A percentile compares a stretch with the other conserved stretches of the same genome.
These are phyloP conservation scores for Gorsachius goisagi DNA, from an alignment of 2,113 vertebrate species.

Conservation along the genomic window DNA sequence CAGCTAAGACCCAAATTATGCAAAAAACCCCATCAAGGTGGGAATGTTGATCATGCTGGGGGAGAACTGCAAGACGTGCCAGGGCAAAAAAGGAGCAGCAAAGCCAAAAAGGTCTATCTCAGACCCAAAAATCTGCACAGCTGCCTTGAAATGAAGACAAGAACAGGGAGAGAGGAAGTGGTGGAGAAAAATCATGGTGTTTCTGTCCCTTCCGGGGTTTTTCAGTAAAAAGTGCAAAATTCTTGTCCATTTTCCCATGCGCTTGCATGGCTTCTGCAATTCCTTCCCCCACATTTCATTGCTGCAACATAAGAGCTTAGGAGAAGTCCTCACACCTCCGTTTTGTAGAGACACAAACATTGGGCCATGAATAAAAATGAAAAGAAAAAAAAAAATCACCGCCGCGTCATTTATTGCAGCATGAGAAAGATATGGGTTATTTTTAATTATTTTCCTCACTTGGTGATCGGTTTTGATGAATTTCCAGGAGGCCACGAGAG, in stretches of 20 bases:
- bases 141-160: neutral
- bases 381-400: neutral
- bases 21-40: neutral
- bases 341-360: neutral
- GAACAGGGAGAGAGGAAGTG: neutral
- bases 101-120: neutral
- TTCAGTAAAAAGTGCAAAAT: neutral
- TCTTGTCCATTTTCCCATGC: neutral
- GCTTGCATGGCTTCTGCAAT: fast-evolving
- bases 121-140: neutral
- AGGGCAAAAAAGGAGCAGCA: neutral
- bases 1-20: neutral
- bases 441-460: fast-evolving
- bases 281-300: neutral
- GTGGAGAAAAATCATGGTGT: neutral
- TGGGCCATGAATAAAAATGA: neutral
- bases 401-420: neutral
- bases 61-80: neutral
- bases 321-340: neutral
- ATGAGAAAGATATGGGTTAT: neutral
- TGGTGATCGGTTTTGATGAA: neutral
- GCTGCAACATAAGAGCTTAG: neutral
- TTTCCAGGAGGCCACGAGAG: neutral
- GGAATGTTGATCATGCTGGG: neutral
- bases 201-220: neutral